Conservation (phyloP, 2,797 vertebrate genomes). For the Pelochelys cantorii region DNA sequence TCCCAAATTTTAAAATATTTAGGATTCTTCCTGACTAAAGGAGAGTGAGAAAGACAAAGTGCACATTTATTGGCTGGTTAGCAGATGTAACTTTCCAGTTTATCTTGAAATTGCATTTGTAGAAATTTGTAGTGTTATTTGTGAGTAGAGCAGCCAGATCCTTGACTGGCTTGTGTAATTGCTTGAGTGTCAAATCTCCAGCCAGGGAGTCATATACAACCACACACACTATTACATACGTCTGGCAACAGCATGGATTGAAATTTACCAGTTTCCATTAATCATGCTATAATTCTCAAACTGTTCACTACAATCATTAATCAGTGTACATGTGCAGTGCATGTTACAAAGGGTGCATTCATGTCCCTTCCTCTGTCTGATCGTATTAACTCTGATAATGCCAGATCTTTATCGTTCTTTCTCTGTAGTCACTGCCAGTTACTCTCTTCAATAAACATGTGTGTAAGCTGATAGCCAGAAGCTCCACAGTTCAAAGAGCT, state of each 20-base stretch:
- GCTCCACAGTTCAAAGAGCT: accelerated
- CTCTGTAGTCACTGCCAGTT: background rate
- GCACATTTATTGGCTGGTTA: conserved; percentile 6
- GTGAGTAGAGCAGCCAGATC: conserved; percentile 25
- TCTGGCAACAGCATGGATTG: conserved; percentile 45
- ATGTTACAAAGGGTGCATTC: conserved; percentile 39
- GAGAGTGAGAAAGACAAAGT: accelerated
- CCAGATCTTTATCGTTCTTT: background rate
- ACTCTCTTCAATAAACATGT: background rate
- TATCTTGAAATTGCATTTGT: conserved; percentile 10
- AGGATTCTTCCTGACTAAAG: background rate
- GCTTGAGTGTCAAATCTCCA: conserved; percentile 34
- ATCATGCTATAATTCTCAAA: conserved; percentile 48
- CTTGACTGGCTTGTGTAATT: conserved; percentile 49
- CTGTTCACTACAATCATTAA: conserved; percentile 24
- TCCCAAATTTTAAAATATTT: background rate
- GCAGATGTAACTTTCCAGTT: background rate
- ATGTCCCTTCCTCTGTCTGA: conserved; percentile 12
- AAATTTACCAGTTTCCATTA: conserved; percentile 56
- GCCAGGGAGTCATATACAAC: conserved; percentile 12
- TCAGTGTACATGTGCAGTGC: background rate
- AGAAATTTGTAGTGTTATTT: conserved; percentile 4
- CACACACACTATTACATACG: background rate
- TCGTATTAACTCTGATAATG: background rate
- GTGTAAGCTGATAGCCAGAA: background rate